Evolutionary conservation across 2,888 invertebrate genomes (phyloP).

Genomic region (Lottia scabra): DNA sequence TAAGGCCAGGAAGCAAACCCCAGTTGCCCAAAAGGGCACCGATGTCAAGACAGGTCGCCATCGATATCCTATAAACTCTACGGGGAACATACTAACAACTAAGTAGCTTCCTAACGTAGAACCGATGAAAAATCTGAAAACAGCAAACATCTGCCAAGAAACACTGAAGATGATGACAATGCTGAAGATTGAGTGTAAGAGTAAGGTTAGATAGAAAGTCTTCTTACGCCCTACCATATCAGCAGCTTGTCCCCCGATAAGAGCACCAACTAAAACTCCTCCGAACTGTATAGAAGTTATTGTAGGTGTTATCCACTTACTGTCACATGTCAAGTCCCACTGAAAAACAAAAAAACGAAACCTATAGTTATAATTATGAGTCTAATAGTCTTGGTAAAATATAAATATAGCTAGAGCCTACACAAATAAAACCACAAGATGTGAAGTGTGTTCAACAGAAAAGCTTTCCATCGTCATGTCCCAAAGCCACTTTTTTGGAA

Average conservation of each 20-base stretch:
- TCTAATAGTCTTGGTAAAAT: too few species aligned
- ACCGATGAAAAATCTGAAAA: slow-evolving; percentile 39
- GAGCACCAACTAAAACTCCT: slow-evolving; percentile 39
- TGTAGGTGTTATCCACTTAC: slow-evolving; percentile 35
- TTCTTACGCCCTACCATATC: slow-evolving; percentile 42
- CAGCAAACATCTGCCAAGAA: slow-evolving; percentile 47
- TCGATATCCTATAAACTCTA: slow-evolving; percentile 40
- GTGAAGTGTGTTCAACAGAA: too few species aligned
- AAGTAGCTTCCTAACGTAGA: slow-evolving; percentile 22
- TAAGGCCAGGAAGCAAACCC: slow-evolving; percentile 34
- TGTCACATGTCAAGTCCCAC: slow-evolving; percentile 42
- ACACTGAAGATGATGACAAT: slow-evolving; percentile 35
- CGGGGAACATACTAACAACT: slow-evolving; percentile 24
- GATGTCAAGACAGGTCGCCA: slow-evolving; percentile 29
- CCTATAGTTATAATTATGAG: too few species aligned
- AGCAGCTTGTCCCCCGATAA: slow-evolving; percentile 35
- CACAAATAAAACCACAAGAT: too few species aligned
- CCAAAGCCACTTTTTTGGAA: too few species aligned
- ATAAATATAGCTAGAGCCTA: too few species aligned
- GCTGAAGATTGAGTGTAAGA: slow-evolving; percentile 27
- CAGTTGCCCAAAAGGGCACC: slow-evolving; percentile 38
- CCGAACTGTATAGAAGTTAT: slow-evolving; percentile 44
- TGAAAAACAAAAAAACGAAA: slow-evolving; percentile 21
- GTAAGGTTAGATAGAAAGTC: slow-evolving; percentile 31
- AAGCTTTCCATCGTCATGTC: too few species aligned